phyloP scores from a whole-genome alignment of 2,113 vertebrate species.

The Lampris incognitus region DNA sequence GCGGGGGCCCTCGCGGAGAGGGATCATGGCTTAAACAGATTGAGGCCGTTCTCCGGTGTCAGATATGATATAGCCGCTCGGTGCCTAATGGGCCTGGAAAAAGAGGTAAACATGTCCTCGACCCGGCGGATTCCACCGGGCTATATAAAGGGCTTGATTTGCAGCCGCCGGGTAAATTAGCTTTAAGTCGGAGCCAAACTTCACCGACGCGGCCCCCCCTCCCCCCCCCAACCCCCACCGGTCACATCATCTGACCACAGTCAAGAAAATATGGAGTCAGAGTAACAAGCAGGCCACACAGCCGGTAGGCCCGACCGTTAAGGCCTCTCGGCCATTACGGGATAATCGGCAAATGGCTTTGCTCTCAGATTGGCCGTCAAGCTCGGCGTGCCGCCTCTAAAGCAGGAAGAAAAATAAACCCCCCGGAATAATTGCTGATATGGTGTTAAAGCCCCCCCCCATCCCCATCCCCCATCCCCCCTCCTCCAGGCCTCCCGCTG shows the following conservation, averaged over 20 bases:
- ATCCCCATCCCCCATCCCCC: constrained; percentile 69
- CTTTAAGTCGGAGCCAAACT: constrained; percentile 50
- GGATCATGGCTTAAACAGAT: constrained; percentile 80
- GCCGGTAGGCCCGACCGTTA: constrained; percentile 35
- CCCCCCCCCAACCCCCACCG: too few species aligned
- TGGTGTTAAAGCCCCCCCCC: constrained; percentile 84
- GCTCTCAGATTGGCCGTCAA: constrained; percentile 68
- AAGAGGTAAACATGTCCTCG: constrained; percentile 79
- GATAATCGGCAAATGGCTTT: constrained; percentile 71
- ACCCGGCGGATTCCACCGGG: constrained; percentile 76
- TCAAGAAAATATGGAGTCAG: not conserved
- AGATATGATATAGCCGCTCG: constrained; percentile 77
- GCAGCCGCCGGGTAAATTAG: constrained; percentile 50
- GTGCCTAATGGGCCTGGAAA: constrained; percentile 79
- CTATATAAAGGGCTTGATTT: constrained; percentile 76
- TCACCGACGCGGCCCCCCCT: constrained; percentile 58
- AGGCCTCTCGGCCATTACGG: constrained; percentile 54
- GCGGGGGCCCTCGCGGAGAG: constrained; percentile 60
- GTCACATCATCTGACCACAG: constrained; percentile 31
- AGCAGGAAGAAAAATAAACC: constrained; percentile 82
- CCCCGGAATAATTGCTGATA: constrained; percentile 82
- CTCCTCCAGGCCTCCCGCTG: constrained; percentile 74
- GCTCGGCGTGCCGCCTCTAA: constrained; percentile 76
- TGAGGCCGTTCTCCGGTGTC: constrained; percentile 73
- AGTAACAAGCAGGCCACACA: constrained; percentile 55